Conservation (phyloP, 2,113 vertebrate genomes). For the Pseudopipra pipra region DNA sequence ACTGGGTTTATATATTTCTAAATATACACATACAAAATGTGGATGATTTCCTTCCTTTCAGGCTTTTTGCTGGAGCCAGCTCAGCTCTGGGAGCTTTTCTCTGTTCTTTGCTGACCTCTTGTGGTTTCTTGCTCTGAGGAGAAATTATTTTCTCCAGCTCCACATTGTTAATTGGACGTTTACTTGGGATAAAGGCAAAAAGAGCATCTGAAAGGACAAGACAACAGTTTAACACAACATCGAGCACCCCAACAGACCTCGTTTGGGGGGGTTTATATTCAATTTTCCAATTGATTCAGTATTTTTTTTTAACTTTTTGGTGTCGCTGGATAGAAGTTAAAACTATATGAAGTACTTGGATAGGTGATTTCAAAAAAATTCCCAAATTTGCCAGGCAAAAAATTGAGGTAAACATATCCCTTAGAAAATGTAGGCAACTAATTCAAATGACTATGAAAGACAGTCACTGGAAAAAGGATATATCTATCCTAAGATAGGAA, state of each 20-base stretch:
- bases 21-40: rapidly evolving
- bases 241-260: neutral
- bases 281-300: neutral
- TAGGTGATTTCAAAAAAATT: rapidly evolving
- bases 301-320: neutral
- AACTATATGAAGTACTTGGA: neutral
- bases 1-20: neutral
- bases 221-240: neutral
- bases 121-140: slow-evolving; percentile 28
- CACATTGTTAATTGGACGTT: neutral
- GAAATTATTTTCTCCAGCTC: neutral
- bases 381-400: neutral
- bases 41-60: neutral
- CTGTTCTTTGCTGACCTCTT: slow-evolving; percentile 70
- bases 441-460: neutral
- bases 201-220: neutral
- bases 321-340: neutral
- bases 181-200: no score
- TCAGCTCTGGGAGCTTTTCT: neutral
- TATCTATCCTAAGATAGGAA: neutral
- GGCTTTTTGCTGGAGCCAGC: neutral
- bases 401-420: neutral
- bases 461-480: rapidly evolving
- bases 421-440: neutral
- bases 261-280: neutral